Conservation (phyloP, 2,888 invertebrate species). For the Ichneumoninae sp. region DNA sequence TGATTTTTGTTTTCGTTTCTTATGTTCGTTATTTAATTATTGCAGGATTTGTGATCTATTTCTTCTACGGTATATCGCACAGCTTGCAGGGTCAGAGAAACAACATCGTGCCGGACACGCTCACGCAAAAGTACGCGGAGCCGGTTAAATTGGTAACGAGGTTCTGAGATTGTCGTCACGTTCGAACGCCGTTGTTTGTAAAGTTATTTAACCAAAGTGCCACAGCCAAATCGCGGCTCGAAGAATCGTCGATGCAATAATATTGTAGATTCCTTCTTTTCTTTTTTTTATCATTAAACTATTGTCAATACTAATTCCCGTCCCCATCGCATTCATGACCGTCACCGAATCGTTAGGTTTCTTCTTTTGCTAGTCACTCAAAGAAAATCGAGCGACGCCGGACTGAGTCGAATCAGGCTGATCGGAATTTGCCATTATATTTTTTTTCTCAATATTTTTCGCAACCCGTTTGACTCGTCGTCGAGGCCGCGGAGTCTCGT, state of each 20-base stretch:
- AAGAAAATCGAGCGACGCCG: neutral
- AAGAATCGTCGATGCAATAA: slow-evolving; percentile 40
- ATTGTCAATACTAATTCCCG: slow-evolving; percentile 21
- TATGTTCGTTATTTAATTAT: slow-evolving; percentile 62
- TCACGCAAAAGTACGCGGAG: slow-evolving; percentile 73
- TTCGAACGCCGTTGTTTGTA: neutral
- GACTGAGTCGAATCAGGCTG: neutral
- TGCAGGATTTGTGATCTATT: slow-evolving; percentile 93
- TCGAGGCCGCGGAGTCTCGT: neutral
- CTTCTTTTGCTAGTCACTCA: slow-evolving; percentile 24
- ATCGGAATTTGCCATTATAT: neutral
- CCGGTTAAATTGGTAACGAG: slow-evolving; percentile 71
- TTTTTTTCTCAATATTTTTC: neutral
- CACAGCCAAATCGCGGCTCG: slow-evolving; percentile 15
- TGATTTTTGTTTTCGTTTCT: neutral
- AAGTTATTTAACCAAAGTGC: neutral
- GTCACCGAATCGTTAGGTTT: slow-evolving; percentile 44
- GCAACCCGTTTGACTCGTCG: neutral
- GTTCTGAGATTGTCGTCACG: slow-evolving; percentile 49
- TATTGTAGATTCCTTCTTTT: slow-evolving; percentile 10
- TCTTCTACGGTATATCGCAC: slow-evolving; percentile 92
- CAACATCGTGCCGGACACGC: slow-evolving; percentile 71
- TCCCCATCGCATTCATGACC: slow-evolving; percentile 55
- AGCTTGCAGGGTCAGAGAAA: slow-evolving; percentile 87
- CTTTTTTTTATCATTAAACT: neutral